Evolutionary conservation across 1,140 invertebrate genomes (phyloP).

Genomic region (Ceratina australensis): DNA sequence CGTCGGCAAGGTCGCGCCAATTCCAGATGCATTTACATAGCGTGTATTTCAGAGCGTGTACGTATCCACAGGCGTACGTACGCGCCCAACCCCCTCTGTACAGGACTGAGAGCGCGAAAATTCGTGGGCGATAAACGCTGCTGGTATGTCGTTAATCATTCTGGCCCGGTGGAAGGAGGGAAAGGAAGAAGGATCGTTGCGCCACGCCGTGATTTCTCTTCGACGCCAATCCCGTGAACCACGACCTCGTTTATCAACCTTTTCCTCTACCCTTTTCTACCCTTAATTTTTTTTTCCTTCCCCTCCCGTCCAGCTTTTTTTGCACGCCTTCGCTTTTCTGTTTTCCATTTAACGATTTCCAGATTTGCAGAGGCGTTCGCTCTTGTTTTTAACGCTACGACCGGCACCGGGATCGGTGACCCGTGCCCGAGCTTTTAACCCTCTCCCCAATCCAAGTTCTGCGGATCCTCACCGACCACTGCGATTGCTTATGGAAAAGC

Average conservation of each 20-base stretch:
- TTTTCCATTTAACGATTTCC: conserved; percentile 4
- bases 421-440: background rate
- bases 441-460: background rate
- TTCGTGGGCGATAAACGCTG: conserved; percentile 61
- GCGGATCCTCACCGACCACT: background rate
- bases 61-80: conserved; percentile 55
- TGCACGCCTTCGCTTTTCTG: background rate
- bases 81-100: conserved; percentile 33
- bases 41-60: conserved; percentile 53
- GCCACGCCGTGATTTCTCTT: conserved; percentile 58
- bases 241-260: conserved; percentile 47
- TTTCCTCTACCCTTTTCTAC: conserved; percentile 16
- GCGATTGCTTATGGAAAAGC: background rate
- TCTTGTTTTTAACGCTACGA: conserved; percentile 18
- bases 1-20: conserved; percentile 59
- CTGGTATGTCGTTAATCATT: conserved; percentile 64
- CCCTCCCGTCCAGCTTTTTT: background rate
- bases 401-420: background rate
- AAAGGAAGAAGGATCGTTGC: conserved; percentile 62
- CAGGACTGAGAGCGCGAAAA: conserved; percentile 60
- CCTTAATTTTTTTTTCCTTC: background rate
- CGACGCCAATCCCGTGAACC: conserved; percentile 49
- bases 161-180: conserved; percentile 61
- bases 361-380: background rate
- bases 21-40: conserved; percentile 70